A percentile compares a stretch with the other conserved stretches of the same genome.
These are phyloP conservation scores for Oostethus manadensis DNA, from an alignment of 2,113 vertebrate genomes.

Conservation along the genomic window DNA sequence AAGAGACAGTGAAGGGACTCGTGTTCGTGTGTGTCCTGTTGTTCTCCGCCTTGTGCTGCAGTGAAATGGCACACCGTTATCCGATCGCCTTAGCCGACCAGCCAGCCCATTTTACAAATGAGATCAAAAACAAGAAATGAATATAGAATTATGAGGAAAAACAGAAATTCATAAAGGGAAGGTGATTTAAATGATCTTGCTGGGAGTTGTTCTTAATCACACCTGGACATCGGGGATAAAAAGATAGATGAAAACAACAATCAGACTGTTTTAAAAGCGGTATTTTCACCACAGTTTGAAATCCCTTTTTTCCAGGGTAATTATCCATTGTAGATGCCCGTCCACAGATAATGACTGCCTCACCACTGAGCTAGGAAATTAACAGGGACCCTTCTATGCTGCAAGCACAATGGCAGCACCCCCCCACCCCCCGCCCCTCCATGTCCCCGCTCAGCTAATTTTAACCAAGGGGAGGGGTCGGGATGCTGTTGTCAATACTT, in stretches of 20 bases:
- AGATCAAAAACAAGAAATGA: slow-evolving; percentile 49
- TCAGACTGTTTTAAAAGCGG: slow-evolving; percentile 48
- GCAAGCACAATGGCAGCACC: slow-evolving; percentile 56
- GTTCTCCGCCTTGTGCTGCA: neutral
- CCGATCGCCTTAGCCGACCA: slow-evolving; percentile 52
- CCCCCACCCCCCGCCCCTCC: slow-evolving; percentile 53
- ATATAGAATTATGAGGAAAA: slow-evolving; percentile 41
- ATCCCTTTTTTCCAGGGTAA: slow-evolving; percentile 64
- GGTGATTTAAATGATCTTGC: slow-evolving; percentile 45
- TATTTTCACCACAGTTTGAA: slow-evolving; percentile 67
- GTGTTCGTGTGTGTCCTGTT: neutral
- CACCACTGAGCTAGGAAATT: slow-evolving; percentile 68
- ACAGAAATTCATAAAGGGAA: neutral
- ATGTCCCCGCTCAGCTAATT: slow-evolving; percentile 57
- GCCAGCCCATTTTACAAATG: slow-evolving; percentile 58
- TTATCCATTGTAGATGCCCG: slow-evolving; percentile 71
- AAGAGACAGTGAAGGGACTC: neutral
- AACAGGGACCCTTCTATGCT: slow-evolving; percentile 58
- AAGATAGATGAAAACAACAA: neutral
- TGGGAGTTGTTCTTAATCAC: slow-evolving; percentile 45
- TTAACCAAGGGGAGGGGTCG: slow-evolving; percentile 41
- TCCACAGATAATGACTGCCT: slow-evolving; percentile 72
- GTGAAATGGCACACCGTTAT: slow-evolving; percentile 44
- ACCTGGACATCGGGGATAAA: slow-evolving; percentile 29
- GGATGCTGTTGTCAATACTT: slow-evolving; percentile 49